phyloP scores from a whole-genome alignment of 2,888 invertebrate species.

The Pristionchus fissidentatus region DNA sequence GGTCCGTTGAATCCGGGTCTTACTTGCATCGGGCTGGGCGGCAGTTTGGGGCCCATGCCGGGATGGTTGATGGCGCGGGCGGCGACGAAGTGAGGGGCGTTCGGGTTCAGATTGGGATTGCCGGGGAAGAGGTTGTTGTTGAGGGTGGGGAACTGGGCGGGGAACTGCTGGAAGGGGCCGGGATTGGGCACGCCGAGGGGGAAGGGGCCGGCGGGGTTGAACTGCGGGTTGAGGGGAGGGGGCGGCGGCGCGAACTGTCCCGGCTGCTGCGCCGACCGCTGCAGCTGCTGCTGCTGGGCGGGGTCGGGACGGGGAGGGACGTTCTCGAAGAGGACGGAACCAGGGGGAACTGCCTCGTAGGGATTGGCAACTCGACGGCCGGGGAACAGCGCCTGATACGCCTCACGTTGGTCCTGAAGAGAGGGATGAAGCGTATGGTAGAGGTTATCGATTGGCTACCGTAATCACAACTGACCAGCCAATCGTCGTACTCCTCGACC shows the following conservation, averaged over 20 bases:
- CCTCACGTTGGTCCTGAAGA: conserved; percentile 47
- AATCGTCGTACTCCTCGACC: conserved; percentile 49
- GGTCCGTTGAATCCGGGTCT: no score
- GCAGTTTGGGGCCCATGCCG: not conserved
- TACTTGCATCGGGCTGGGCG: not conserved
- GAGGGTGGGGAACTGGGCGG: not conserved
- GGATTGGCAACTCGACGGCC: conserved; percentile 43
- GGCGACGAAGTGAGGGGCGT: conserved; percentile 30
- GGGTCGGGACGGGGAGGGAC: conserved; percentile 34
- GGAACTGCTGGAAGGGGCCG: not conserved
- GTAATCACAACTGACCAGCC: conserved; percentile 43
- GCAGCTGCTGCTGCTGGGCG: not conserved
- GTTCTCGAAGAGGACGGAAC: conserved; percentile 28
- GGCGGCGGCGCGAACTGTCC: not conserved
- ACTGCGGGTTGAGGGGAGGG: conserved; percentile 1
- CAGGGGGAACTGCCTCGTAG: conserved; percentile 41
- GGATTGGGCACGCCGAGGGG: not conserved
- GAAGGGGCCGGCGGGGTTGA: conserved; percentile 17
- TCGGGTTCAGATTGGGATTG: not conserved
- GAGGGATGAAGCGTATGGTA: not conserved
- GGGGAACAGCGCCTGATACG: conserved; percentile 39
- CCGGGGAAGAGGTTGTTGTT: not conserved
- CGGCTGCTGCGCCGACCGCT: not conserved
- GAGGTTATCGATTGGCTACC: not conserved
- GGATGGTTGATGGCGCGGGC: conserved; percentile 28